A percentile compares a stretch with the other conserved stretches of the same genome.
phyloP scores from a whole-genome alignment of 2,888 invertebrate species.

The Lepetodrilus schrolli region DNA sequence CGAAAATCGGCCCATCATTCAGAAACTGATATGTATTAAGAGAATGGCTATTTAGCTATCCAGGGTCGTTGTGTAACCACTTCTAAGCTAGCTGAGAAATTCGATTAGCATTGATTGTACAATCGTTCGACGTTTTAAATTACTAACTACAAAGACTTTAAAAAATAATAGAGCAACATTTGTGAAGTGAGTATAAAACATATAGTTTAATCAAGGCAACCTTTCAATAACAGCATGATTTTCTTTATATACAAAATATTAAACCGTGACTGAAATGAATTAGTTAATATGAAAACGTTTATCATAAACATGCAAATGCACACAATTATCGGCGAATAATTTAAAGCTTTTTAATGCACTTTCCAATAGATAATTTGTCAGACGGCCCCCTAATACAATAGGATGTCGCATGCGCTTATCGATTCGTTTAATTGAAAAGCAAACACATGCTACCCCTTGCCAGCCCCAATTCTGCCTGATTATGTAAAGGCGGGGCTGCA shows the following conservation, averaged over 20 bases:
- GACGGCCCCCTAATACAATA: constrained; percentile 43
- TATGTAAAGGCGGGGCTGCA: constrained; percentile 42
- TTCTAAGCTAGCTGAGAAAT: neutral
- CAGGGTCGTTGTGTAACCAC: constrained; percentile 20
- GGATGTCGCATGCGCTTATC: constrained; percentile 38
- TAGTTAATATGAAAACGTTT: too few relatives aligned
- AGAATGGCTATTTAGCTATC: too few relatives aligned
- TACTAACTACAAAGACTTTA: neutral
- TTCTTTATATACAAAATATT: too few relatives aligned
- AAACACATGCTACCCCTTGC: constrained; percentile 45
- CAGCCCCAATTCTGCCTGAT: constrained; percentile 31
- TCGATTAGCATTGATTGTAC: constrained; percentile 17
- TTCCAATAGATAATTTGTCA: constrained; percentile 45
- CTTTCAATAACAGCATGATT: too few relatives aligned
- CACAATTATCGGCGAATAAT: constrained; percentile 36
- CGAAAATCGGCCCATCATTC: neutral
- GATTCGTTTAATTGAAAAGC: constrained; percentile 42
- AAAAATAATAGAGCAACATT: neutral
- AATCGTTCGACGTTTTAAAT: neutral
- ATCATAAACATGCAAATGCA: neutral
- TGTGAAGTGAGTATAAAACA: neutral
- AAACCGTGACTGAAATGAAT: too few relatives aligned
- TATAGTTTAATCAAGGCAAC: neutral
- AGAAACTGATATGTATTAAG: neutral
- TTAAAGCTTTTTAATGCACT: constrained; percentile 48